These are phyloP conservation scores for Chesias legatella DNA, from an alignment of 2,888 invertebrate genomes.

Conservation along the genomic window DNA sequence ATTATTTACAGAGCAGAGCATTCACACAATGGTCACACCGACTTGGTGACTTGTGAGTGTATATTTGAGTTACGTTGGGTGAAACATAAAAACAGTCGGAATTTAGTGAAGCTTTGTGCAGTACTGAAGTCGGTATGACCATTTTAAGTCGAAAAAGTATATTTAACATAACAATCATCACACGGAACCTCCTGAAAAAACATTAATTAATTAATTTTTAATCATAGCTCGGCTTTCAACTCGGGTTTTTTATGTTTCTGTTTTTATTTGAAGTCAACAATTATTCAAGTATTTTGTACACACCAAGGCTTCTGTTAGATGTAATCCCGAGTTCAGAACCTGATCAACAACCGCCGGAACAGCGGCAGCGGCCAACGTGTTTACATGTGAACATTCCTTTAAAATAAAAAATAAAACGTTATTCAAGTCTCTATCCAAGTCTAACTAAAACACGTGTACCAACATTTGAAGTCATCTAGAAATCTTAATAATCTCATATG, in stretches of 20 bases:
- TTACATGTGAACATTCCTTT: conserved; percentile 71
- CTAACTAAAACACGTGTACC: conserved; percentile 47
- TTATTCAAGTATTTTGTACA: not conserved
- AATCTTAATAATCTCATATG: conserved; percentile 36
- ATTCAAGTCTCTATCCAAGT: conserved; percentile 39
- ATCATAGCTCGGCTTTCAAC: conserved; percentile 48
- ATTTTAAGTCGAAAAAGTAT: conserved; percentile 44
- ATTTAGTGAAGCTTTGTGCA: conserved; percentile 46
- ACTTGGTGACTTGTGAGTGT: conserved; percentile 38
- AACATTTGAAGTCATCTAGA: conserved; percentile 55
- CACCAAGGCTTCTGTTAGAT: not conserved
- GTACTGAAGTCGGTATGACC: conserved; percentile 47
- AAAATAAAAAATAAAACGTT: conserved; percentile 54
- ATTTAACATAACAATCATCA: conserved; percentile 67
- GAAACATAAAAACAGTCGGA: conserved; percentile 37
- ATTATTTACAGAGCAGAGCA: conserved; percentile 78
- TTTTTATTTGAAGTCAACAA: not conserved
- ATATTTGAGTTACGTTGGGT: too few species aligned
- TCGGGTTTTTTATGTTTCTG: conserved; percentile 18
- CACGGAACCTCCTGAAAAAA: conserved; percentile 70
- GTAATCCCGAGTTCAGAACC: conserved; percentile 41
- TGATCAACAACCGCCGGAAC: conserved; percentile 38
- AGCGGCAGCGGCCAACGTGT: conserved; percentile 46
- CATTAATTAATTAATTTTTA: conserved; percentile 48
- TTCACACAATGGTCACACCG: conserved; percentile 63